Evolutionary conservation across 1,140 invertebrate species (phyloP), one percentile per base, ranked within the genome.

Genomic region (Drosophila busckii): DNA sequence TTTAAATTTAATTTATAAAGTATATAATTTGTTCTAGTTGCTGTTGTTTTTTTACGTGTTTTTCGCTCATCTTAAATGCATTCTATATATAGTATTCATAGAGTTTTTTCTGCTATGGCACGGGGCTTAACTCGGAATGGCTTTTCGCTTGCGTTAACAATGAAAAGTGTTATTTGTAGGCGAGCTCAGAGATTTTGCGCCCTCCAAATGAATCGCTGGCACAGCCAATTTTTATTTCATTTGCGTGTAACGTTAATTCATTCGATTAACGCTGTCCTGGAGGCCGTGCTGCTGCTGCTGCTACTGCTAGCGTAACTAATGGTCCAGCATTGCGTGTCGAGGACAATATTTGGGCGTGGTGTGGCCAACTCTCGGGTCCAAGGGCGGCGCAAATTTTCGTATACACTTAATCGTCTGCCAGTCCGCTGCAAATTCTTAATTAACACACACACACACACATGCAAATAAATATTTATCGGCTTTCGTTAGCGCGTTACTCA

Each of bases 391-490:
- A n/a, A n/a, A 70, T 70, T 64, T 75, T 54, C 70, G 48, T 75
- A 59, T 48, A 58, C 70, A 75, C 64, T 73, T 75, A 73, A 68
- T 73, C 64, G 59, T 75, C 42, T 54, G 69, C 50, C 64, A 63
- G 63, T 64, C 70, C 49, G 54, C 35, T 61, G 70, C 70, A 64
- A 69, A 73, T 73, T 73, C 70, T 64, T 73, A 75, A 73, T 73
- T 73, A 73, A 73, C 69, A 75, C 63, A 60, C 58, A 62, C 59
- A 62, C 49, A 37, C 29, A 48, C 20, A 49, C 56, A 45, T 63
- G 52, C 63, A 73, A 75, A 73, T 73, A 75, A 75, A 73, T 73
- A 68, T 73, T 75, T 73, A 73, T 73, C 70, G 70, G 64, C 46
- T 68, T 61, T 54, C 55, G 68, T 37, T 48, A 23, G 45, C 45